Evolutionary conservation across 2,888 invertebrate genomes (phyloP).

Genomic region (Dichetophora obliterata): DNA sequence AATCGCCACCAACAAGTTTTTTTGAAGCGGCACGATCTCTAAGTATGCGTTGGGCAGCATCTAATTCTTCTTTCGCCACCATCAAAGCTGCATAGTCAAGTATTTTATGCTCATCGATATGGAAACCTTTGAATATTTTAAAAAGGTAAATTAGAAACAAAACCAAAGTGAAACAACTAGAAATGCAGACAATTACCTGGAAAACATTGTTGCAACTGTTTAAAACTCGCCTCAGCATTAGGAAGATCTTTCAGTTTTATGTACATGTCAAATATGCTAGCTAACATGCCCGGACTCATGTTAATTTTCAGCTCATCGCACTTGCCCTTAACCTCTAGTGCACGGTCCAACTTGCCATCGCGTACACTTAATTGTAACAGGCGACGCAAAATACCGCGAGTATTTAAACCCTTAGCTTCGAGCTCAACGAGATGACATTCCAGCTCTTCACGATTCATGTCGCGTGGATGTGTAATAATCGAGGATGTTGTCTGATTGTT

Average conservation of each 20-base stretch:
- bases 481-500: conserved; percentile 40
- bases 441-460: conserved; percentile 76
- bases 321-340: conserved; percentile 72
- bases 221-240: conserved; percentile 72
- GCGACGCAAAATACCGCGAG: conserved; percentile 76
- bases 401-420: conserved; percentile 77
- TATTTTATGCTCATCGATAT: conserved; percentile 77
- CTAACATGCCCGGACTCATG: conserved; percentile 77
- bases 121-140: conserved; percentile 68
- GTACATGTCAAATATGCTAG: conserved; percentile 75
- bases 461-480: conserved; percentile 72
- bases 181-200: conserved; percentile 62
- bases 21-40: conserved; percentile 70
- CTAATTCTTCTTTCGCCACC: conserved; percentile 68
- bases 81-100: conserved; percentile 76
- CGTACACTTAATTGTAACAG: conserved; percentile 74
- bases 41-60: conserved; percentile 69
- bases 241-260: conserved; percentile 73
- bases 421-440: conserved; percentile 77
- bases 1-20: conserved; percentile 70
- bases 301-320: conserved; percentile 72
- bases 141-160: background rate
- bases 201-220: conserved; percentile 71
- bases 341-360: conserved; percentile 72
- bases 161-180: background rate